phyloP scores from a whole-genome alignment of 2,888 invertebrate genomes.

The Bombylius major region DNA sequence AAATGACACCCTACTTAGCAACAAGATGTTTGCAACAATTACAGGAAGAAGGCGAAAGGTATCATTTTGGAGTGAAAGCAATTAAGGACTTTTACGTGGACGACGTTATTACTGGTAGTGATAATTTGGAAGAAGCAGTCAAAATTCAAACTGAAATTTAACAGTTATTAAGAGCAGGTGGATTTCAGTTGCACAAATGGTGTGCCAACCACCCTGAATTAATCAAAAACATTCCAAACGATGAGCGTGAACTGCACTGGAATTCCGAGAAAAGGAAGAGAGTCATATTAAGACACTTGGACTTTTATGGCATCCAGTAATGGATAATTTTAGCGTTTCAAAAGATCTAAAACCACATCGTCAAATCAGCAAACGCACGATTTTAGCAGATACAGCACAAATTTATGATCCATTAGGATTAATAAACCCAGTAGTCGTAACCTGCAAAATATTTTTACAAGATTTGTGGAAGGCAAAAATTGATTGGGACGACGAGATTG shows the following conservation, averaged over 20 bases:
- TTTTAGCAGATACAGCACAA: not conserved
- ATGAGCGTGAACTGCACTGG: not conserved
- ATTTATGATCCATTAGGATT: constrained; percentile 1
- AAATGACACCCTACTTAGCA: not conserved
- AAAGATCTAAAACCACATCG: constrained; percentile 22
- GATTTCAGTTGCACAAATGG: not conserved
- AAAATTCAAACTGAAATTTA: not conserved
- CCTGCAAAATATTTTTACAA: not conserved
- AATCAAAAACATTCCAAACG: not conserved
- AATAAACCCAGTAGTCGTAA: not conserved
- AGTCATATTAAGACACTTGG: not conserved
- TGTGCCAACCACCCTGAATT: not conserved
- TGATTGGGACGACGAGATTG: not conserved
- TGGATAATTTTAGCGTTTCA: not conserved
- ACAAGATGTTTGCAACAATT: not conserved
- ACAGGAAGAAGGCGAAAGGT: not conserved
- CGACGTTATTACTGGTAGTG: not conserved
- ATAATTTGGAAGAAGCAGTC: not conserved
- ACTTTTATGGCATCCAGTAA: not conserved
- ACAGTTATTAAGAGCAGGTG: not conserved
- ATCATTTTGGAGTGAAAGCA: not conserved
- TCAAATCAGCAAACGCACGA: constrained; percentile 2
- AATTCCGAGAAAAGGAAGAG: not conserved
- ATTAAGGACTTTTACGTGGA: not conserved
- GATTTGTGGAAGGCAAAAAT: not conserved